Base-by-base conservation (phyloP, 1,140 invertebrate genomes). In the Radopholus similis region DNA sequence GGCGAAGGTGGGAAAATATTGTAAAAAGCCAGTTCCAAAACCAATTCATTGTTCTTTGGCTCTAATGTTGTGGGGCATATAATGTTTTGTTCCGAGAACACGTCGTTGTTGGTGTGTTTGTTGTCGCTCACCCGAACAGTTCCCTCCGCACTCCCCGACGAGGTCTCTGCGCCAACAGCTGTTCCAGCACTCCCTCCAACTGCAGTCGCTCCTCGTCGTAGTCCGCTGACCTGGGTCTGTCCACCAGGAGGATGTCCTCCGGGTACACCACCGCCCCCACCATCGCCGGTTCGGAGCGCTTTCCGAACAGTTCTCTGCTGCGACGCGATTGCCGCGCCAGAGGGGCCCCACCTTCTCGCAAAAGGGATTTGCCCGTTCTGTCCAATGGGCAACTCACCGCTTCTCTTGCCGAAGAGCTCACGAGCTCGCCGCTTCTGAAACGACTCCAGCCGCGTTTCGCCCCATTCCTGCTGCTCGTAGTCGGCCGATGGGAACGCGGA, bases 241-340 rank as follows among this genome's bases (percentile, higher is more conserved):
- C 47, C 30, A 15, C 1, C 1, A 18, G 38, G 3, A 3, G 23
- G 47, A 18, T 4, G 42, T 9, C 44, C 44, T 47, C 26, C 26
- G 18, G 8, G 18, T 11, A 42, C 11, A 42, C 11, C 18, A 11
- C 38, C 38, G 11, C 38, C 38, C 38, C 15, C 6, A 47, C 44
- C 44, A 23, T 47, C 44, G 44, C 6, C 6, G 47, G 47, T 2
- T 51, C 47, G 23, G 64, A 40, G 26, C 64, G 38, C 26, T 66
- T 66, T 21, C 64, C 64, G 51, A 66, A 66, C 34, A 66, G 37
- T 58, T 66, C 64, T 35, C 64, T 37, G 11, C 32, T 66, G 13
- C 64, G 26, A 23, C 64, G 40, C 28, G 34, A 34, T 13, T 56
- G 64, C 37, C 51, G 40, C 26, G 37, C 64, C 1, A 40, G 51